Base-by-base conservation (phyloP, 92 coral and sea anemone species). In the Nematostella vectensis region DNA sequence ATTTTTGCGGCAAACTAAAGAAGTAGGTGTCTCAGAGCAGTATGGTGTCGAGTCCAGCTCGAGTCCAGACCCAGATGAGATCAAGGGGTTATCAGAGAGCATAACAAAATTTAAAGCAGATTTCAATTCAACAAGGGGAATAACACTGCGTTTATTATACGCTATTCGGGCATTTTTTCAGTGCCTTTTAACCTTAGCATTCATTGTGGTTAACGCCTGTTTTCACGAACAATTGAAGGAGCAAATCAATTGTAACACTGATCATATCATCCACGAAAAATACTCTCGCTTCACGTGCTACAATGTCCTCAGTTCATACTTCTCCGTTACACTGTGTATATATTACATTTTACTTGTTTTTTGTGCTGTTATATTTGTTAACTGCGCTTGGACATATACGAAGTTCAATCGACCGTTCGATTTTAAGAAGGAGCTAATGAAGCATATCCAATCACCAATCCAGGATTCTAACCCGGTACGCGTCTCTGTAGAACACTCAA, bases 211-310 rank as follows among this genome's bases (percentile, higher is more conserved):
- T n/a, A n/a, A n/a, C n/a, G n/a, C n/a, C n/a, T n/a, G n/a, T n/a
- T n/a, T n/a, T n/a, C n/a, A n/a, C n/a, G n/a, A n/a, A n/a, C n/a
- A n/a, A n/a, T n/a, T n/a, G n/a, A n/a, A n/a, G n/a, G n/a, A n/a
- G n/a, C n/a, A n/a, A n/a, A n/a, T n/a, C n/a, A 76, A 37, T 12
- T 76, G 83, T 62, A 58, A 61, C 18, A 24, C 70, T 0, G 70
- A 69, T 62, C 33, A 62, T 24, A 19, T 53, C 27, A 37, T 69
- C 21, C 29, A 59, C 29, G 83, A 28, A n/a, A 40, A 52, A 15
- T 62, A 69, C 31, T 33, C 68, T 30, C n/a, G 63, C 59, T 77
- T 69, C 28, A 57, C 53, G 54, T 77, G 83, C 47, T 61, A 72
- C 28, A 54, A 63, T 48, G 53, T 59, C 57, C 12, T 77, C 48